Conservation (phyloP, 1,140 invertebrate species). For the Pinna nobilis region DNA sequence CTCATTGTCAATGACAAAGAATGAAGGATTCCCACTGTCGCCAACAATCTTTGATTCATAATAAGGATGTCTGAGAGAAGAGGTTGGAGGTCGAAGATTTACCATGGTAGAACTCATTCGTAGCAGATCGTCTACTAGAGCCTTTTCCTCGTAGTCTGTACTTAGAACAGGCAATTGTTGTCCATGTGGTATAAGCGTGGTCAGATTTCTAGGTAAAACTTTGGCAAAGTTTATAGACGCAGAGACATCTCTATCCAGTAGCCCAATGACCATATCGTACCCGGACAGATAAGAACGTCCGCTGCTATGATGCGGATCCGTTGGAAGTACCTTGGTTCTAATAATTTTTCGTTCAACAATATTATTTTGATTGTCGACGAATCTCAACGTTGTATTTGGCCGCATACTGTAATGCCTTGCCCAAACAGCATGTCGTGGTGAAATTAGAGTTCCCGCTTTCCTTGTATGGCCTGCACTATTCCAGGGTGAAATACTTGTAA, state of each 20-base stretch:
- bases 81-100: constrained; percentile 24
- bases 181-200: constrained; percentile 12
- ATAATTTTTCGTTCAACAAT: constrained; percentile 53
- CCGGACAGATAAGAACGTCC: constrained; percentile 37
- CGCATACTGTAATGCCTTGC: constrained; percentile 56
- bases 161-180: constrained; percentile 47
- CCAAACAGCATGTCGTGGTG: constrained; percentile 59
- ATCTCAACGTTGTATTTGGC: constrained; percentile 50
- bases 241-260: constrained; percentile 56
- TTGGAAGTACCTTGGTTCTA: constrained; percentile 23
- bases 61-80: constrained; percentile 38
- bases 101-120: constrained; percentile 34
- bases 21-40: constrained; percentile 61
- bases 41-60: constrained; percentile 58
- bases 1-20: constrained; percentile 54
- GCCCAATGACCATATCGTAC: constrained; percentile 57
- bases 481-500: constrained; percentile 63
- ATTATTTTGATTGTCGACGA: constrained; percentile 52
- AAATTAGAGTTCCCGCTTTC: constrained; percentile 54
- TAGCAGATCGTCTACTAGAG: constrained; percentile 51
- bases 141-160: constrained; percentile 62
- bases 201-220: constrained; percentile 48
- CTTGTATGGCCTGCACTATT: constrained; percentile 50
- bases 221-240: constrained; percentile 51
- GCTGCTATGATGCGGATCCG: constrained; percentile 3